Conservation (phyloP, 2,888 invertebrate genomes). For the Eledone cirrhosa region DNA sequence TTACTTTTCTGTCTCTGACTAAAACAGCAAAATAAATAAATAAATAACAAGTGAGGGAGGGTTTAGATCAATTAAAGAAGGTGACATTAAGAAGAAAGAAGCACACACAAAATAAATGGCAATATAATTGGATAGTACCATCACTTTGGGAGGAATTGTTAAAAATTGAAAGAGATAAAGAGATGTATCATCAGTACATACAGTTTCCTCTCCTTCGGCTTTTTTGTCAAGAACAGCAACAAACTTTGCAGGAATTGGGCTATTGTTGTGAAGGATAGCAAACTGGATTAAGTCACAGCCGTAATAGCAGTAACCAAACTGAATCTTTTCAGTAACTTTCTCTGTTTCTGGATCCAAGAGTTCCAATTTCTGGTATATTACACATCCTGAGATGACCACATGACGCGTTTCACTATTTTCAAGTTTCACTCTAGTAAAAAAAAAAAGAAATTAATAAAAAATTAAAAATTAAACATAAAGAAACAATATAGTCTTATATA, state of each 20-base stretch:
- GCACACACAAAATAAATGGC: no score
- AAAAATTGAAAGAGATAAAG: no score
- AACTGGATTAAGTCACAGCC: slow-evolving; percentile 64
- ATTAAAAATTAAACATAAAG: no score
- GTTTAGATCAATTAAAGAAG: no score
- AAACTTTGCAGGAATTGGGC: slow-evolving; percentile 64
- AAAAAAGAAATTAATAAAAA: neutral
- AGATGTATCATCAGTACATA: slow-evolving; percentile 36
- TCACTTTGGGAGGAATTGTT: no score
- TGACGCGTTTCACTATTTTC: slow-evolving; percentile 53
- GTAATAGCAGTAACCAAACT: slow-evolving; percentile 65
- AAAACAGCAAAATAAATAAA: no score
- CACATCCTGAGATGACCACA: slow-evolving; percentile 54
- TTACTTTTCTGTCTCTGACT: no score
- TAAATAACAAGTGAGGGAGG: no score
- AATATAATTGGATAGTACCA: no score
- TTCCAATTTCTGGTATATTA: slow-evolving; percentile 61
- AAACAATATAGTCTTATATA: no score
- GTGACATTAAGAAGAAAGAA: no score
- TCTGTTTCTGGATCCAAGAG: slow-evolving; percentile 55
- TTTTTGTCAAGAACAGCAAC: slow-evolving; percentile 66
- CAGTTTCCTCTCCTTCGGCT: slow-evolving; percentile 65
- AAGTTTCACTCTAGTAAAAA: slow-evolving; percentile 53
- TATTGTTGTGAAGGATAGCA: slow-evolving; percentile 63
- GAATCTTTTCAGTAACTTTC: slow-evolving; percentile 55